phyloP scores from a whole-genome alignment of 2,113 vertebrate species.

The Anser brachyrhynchus region DNA sequence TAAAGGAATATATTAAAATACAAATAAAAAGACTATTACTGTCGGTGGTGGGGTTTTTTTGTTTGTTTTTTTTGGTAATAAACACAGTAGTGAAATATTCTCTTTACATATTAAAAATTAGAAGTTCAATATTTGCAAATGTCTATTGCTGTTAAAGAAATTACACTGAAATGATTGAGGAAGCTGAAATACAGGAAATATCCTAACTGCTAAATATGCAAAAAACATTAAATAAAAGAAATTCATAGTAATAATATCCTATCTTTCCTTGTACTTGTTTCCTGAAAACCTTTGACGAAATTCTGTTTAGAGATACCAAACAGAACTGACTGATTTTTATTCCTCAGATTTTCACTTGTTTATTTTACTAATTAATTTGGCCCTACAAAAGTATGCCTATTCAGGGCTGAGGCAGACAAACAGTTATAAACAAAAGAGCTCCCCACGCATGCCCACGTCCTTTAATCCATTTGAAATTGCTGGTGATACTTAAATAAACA shows the following conservation, averaged over 20 bases:
- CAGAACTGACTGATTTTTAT: not conserved
- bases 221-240: not conserved
- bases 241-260: not conserved
- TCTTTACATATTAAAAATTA: not conserved
- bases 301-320: not conserved
- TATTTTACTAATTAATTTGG: slow-evolving; percentile 50
- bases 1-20: not conserved
- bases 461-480: slow-evolving; percentile 42
- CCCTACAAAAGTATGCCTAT: not conserved
- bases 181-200: not conserved
- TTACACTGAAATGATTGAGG: not conserved
- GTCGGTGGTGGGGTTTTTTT: too few species aligned
- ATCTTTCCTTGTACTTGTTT: not conserved
- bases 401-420: not conserved
- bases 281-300: not conserved
- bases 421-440: not conserved
- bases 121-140: not conserved
- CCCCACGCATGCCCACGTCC: not conserved
- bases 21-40: not conserved
- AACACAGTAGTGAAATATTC: not conserved
- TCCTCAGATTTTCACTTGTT: not conserved
- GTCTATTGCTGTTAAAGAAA: not conserved
- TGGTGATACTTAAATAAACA: slow-evolving; percentile 21
- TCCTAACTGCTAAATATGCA: not conserved
- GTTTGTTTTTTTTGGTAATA: not conserved